These are phyloP conservation scores for Drosophila subsilvestris DNA, from an alignment of 2,888 invertebrate genomes.

Conservation along the genomic window DNA sequence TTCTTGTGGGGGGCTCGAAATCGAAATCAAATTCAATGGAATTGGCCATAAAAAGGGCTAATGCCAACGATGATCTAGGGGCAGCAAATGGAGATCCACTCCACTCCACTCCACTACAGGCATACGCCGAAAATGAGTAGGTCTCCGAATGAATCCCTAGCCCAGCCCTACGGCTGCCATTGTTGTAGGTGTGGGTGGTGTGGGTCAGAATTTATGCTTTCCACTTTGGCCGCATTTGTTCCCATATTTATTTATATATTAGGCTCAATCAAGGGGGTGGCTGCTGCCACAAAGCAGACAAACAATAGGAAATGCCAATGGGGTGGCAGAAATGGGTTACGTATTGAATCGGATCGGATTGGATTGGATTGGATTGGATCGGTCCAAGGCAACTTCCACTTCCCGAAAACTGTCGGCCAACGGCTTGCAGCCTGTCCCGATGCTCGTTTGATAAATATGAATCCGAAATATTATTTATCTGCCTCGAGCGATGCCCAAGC, in stretches of 20 bases:
- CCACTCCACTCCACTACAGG: background rate
- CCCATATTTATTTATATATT: slow-evolving; percentile 69
- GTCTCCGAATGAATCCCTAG: slow-evolving; percentile 25
- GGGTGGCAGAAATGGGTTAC: slow-evolving; percentile 53
- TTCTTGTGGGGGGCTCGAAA: slow-evolving; percentile 58
- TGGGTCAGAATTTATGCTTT: slow-evolving; percentile 60
- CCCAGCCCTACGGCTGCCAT: slow-evolving; percentile 19
- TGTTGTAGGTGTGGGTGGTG: slow-evolving; percentile 19
- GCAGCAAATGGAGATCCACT: slow-evolving; percentile 36
- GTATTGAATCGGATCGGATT: background rate
- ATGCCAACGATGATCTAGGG: slow-evolving; percentile 41
- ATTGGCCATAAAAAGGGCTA: slow-evolving; percentile 79
- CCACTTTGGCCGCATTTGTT: slow-evolving; percentile 72
- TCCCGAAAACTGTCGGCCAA: slow-evolving; percentile 50
- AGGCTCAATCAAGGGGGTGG: slow-evolving; percentile 60
- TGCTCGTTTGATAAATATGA: slow-evolving; percentile 61
- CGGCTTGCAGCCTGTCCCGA: slow-evolving; percentile 62
- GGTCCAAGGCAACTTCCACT: slow-evolving; percentile 7
- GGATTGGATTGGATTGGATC: slow-evolving; percentile 31
- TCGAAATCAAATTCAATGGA: slow-evolving; percentile 68
- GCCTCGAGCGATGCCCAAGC: slow-evolving; percentile 53
- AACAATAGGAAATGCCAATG: slow-evolving; percentile 53
- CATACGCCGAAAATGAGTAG: slow-evolving; percentile 39
- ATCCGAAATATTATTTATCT: slow-evolving; percentile 68
- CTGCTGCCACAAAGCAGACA: slow-evolving; percentile 38